A percentile compares a stretch with the other conserved stretches of the same genome.
phyloP scores from a whole-genome alignment of 1,140 invertebrate genomes.

The Ostrea denselamellosa region DNA sequence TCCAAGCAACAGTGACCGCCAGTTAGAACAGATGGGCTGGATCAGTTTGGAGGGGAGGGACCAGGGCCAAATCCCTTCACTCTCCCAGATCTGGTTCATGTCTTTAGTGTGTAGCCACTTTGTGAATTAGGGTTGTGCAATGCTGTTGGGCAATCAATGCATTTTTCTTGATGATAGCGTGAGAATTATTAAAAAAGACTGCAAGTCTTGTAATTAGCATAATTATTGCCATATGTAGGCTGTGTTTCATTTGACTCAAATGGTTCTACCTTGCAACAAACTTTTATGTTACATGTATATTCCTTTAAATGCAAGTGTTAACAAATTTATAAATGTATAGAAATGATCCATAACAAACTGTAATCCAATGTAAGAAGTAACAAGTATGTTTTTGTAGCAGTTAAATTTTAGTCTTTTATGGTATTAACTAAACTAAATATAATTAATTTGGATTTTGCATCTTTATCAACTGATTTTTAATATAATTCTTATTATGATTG shows the following conservation, averaged over 20 bases:
- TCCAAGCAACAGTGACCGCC: constrained; percentile 9
- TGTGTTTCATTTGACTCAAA: not conserved
- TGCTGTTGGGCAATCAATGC: constrained; percentile 13
- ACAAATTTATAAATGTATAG: not conserved
- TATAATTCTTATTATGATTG: too few relatives aligned
- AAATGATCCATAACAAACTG: not conserved
- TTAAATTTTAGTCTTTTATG: too few relatives aligned
- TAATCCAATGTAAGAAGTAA: not conserved
- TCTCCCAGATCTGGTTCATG: not conserved
- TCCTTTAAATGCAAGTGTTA: not conserved
- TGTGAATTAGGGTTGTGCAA: constrained; percentile 17
- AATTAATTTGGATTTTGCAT: too few relatives aligned
- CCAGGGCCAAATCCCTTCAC: not conserved
- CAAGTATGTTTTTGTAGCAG: too few relatives aligned
- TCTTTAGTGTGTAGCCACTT: not conserved
- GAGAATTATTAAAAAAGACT: not conserved
- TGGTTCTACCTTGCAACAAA: not conserved
- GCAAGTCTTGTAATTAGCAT: not conserved
- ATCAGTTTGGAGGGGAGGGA: not conserved
- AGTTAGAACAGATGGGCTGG: not conserved
- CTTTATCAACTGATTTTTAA: too few relatives aligned
- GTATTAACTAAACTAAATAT: too few relatives aligned
- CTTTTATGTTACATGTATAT: not conserved
- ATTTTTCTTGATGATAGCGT: not conserved
- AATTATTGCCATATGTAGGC: constrained; percentile 8